Percentiles rank a stretch among this genome's conserved stretches.
phyloP scores from a whole-genome alignment of 2,113 vertebrate species.

The Cryptoleucopteryx plumbea region DNA sequence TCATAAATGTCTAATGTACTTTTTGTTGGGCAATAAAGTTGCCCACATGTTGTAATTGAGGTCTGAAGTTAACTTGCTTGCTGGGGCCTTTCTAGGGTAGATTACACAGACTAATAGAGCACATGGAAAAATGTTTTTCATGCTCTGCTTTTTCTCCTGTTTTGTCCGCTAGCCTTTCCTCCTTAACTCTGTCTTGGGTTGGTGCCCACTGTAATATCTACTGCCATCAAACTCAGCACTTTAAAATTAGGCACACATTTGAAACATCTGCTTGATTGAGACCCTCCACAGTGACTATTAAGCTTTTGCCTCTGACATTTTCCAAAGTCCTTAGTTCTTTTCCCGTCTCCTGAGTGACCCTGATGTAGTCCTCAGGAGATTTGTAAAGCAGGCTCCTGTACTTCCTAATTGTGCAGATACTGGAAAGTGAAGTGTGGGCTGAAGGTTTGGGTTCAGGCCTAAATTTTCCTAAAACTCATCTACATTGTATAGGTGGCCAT shows the following conservation, averaged over 20 bases:
- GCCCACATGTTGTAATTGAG: background rate
- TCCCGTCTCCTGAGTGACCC: background rate
- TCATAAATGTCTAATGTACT: background rate
- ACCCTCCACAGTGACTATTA: slow-evolving; percentile 4
- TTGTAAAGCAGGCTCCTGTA: background rate
- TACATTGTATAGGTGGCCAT: fast-evolving
- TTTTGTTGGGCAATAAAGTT: slow-evolving; percentile 33
- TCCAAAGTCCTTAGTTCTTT: background rate
- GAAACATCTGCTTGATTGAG: slow-evolving; percentile 29
- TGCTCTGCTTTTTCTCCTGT: background rate
- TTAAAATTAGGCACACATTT: background rate
- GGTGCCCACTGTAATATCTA: background rate
- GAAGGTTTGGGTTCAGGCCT: background rate
- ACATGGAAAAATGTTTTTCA: background rate
- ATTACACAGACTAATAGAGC: background rate
- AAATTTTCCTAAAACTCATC: background rate
- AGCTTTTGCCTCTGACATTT: background rate
- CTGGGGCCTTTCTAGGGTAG: background rate
- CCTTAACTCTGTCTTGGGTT: background rate
- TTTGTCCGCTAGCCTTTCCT: background rate
- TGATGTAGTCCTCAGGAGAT: background rate
- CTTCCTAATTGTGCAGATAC: background rate
- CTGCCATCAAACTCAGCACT: background rate
- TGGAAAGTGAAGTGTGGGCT: background rate
- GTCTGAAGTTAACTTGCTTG: slow-evolving; percentile 9